These are phyloP conservation scores for Harpalus rufipes DNA, from an alignment of 2,888 invertebrate genomes.

Conservation along the genomic window DNA sequence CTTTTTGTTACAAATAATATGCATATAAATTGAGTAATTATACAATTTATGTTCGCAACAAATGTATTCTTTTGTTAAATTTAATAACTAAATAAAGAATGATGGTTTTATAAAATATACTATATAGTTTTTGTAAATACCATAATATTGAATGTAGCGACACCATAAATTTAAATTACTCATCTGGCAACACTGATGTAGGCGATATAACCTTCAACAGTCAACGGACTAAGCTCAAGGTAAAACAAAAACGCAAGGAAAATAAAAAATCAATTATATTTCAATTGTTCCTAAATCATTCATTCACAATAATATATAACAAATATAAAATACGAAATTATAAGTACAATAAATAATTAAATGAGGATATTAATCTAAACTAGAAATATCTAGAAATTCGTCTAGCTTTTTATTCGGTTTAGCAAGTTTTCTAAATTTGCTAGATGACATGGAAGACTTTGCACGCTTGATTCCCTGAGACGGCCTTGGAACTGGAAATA, in stretches of 20 bases:
- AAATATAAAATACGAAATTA: conserved; percentile 18
- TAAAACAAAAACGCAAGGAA: background rate
- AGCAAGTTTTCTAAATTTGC: conserved; percentile 72
- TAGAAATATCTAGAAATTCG: conserved; percentile 51
- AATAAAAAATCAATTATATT: background rate
- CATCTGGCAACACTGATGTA: no score
- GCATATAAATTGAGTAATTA: no score
- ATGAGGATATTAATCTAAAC: conserved; percentile 40
- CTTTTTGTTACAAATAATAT: no score
- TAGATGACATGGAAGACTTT: conserved; percentile 69
- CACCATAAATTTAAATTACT: no score
- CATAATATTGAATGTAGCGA: no score
- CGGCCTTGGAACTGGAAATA: conserved; percentile 75
- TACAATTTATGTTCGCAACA: no score
- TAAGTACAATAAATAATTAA: conserved; percentile 32
- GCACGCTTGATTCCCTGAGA: conserved; percentile 68
- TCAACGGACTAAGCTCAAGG: background rate
- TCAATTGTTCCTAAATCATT: conserved; percentile 6
- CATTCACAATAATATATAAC: background rate
- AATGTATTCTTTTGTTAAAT: no score
- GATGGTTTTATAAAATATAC: no score
- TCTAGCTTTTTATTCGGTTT: conserved; percentile 45
- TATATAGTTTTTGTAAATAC: no score
- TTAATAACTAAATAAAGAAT: no score
- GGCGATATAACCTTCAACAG: no score